A percentile compares a stretch with the other conserved stretches of the same genome.
Conservation (phyloP, 2,797 vertebrate genomes). For the Catharus ustulatus region DNA sequence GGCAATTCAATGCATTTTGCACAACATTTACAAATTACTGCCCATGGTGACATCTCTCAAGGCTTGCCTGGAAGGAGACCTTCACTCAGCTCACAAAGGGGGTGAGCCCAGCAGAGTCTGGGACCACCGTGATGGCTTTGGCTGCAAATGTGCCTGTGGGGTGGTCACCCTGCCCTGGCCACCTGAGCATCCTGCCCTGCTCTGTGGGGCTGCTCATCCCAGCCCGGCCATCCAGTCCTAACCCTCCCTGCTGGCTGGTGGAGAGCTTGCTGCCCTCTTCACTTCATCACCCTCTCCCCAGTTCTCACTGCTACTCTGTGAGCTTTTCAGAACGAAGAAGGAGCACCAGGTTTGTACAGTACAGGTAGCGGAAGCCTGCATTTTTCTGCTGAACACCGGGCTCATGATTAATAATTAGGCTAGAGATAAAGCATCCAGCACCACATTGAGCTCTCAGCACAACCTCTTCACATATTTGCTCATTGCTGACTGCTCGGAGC, state of each 20-base stretch:
- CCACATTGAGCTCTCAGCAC: constrained; percentile 10
- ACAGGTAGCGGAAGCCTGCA: neutral
- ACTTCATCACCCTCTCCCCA: neutral
- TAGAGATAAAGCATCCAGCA: neutral
- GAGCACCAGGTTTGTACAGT: neutral
- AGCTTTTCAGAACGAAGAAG: neutral
- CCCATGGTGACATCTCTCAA: neutral
- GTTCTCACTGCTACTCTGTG: accelerated
- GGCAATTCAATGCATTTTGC: constrained; percentile 17
- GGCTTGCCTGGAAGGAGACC: neutral
- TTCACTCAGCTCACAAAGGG: neutral
- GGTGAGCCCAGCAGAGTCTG: neutral
- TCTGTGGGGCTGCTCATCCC: neutral
- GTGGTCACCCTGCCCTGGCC: neutral
- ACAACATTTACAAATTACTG: neutral
- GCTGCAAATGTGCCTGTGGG: neutral
- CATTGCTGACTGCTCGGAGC: neutral
- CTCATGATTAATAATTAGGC: constrained; percentile 25
- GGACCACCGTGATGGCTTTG: neutral
- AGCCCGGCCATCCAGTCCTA: neutral
- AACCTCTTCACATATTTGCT: constrained; percentile 15
- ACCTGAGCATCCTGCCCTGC: neutral
- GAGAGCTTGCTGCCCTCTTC: neutral
- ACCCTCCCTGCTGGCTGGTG: accelerated
- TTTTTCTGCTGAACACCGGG: neutral